phyloP scores from a whole-genome alignment of 2,888 invertebrate species.

The Molanna angustata region DNA sequence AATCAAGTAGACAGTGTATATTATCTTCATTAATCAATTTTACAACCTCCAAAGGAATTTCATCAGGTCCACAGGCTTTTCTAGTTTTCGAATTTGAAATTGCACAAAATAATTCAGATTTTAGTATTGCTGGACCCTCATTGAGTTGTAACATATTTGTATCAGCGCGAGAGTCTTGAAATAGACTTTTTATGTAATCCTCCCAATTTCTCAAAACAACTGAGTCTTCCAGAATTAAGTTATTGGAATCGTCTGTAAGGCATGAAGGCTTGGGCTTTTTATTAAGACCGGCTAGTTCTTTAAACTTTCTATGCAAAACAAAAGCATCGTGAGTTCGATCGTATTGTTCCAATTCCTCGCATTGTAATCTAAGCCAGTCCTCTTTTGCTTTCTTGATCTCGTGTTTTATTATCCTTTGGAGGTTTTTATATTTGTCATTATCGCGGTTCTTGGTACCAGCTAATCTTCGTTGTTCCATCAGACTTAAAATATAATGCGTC shows the following conservation, averaged over 20 bases:
- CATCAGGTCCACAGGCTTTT: conserved; percentile 5
- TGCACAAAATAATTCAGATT: not conserved
- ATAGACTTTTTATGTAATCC: not conserved
- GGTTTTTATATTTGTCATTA: not conserved
- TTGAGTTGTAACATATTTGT: no score
- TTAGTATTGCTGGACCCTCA: conserved; percentile 2
- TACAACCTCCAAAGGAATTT: not conserved
- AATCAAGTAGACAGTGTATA: not conserved
- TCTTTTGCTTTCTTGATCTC: conserved; percentile 1
- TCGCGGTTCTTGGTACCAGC: not conserved
- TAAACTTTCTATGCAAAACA: conserved; percentile 2
- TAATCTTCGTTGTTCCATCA: not conserved
- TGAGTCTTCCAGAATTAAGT: not conserved
- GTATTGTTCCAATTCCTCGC: conserved; percentile 3
- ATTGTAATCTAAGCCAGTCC: not conserved
- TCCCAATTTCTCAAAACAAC: not conserved
- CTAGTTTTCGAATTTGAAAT: not conserved
- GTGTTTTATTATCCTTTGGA: conserved; percentile 5
- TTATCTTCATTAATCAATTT: not conserved
- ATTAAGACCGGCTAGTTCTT: conserved; percentile 1
- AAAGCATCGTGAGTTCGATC: not conserved
- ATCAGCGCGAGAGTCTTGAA: no score
- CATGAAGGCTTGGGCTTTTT: conserved; percentile 2
- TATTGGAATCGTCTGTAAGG: conserved; percentile 2
- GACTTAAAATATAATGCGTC: not conserved